phyloP scores from a whole-genome alignment of 2,113 vertebrate genomes.

The Gambusia holbrooki region DNA sequence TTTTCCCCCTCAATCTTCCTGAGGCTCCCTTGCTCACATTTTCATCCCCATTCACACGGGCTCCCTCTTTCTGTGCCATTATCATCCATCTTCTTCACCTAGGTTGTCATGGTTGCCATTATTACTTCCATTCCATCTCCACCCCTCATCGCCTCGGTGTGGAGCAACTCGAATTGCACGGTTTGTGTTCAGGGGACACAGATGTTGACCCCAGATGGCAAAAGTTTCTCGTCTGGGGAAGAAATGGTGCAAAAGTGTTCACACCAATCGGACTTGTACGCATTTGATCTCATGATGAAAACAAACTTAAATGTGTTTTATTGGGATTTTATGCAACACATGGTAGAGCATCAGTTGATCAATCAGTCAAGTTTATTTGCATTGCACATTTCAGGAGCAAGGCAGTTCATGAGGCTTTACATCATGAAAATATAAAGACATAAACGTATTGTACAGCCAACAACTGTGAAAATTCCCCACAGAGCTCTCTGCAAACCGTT shows the following conservation, averaged over 20 bases:
- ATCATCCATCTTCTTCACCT: constrained; percentile 63
- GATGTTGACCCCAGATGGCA: constrained; percentile 13
- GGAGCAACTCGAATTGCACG: constrained; percentile 1
- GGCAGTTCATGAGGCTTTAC: too few relatives aligned
- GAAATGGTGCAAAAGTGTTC: background rate
- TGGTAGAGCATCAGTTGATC: too few relatives aligned
- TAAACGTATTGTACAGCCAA: too few relatives aligned
- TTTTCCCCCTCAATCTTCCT: background rate
- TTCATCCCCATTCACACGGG: constrained; percentile 2
- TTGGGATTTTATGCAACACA: too few relatives aligned
- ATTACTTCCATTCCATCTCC: constrained; percentile 32
- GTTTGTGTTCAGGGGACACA: constrained; percentile 28
- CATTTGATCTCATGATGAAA: background rate
- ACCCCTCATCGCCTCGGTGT: constrained; percentile 29
- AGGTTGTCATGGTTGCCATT: constrained; percentile 37
- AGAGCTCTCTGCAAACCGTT: too few relatives aligned
- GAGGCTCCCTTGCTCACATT: constrained; percentile 7
- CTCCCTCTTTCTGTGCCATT: constrained; percentile 39
- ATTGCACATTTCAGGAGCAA: too few relatives aligned
- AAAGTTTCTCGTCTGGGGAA: background rate
- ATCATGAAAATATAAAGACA: too few relatives aligned
- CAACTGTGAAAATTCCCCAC: too few relatives aligned
- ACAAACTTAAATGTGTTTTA: background rate
- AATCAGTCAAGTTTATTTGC: too few relatives aligned
- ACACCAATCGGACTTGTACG: background rate